A percentile compares a stretch with the other conserved stretches of the same genome.
These are phyloP conservation scores for Sphinx pinastri DNA, from an alignment of 2,888 invertebrate species.

Conservation along the genomic window DNA sequence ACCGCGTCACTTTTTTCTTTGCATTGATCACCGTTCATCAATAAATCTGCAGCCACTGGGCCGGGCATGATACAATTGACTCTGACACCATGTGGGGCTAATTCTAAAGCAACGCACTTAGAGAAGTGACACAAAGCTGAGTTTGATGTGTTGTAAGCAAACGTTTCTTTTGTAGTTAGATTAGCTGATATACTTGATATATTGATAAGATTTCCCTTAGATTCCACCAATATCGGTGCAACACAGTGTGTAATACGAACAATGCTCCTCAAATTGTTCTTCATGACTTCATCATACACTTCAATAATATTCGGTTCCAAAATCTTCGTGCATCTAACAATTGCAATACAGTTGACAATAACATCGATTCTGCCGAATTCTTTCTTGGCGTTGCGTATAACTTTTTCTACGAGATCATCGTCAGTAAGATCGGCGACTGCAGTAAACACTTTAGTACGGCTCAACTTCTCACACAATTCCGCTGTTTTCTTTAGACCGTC, in stretches of 20 bases:
- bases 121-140: constrained; percentile 90
- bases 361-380: constrained; percentile 52
- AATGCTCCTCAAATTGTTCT: constrained; percentile 52
- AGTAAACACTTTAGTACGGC: constrained; percentile 47
- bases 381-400: constrained; percentile 44
- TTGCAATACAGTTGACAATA: constrained; percentile 53
- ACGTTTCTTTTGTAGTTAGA: constrained; percentile 29
- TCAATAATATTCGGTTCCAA: constrained; percentile 44
- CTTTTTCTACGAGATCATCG: constrained; percentile 45
- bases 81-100: constrained; percentile 83
- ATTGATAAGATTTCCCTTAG: constrained; percentile 53
- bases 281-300: constrained; percentile 47
- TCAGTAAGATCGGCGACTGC: constrained; percentile 47
- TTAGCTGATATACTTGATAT: constrained; percentile 47
- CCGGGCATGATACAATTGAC: constrained; percentile 90
- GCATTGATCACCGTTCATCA: constrained; percentile 34
- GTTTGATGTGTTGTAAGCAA: constrained; percentile 87
- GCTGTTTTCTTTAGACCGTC: constrained; percentile 44
- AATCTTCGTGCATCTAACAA: constrained; percentile 39
- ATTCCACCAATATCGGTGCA: constrained; percentile 42
- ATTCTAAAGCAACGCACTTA: constrained; percentile 87
- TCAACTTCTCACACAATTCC: constrained; percentile 45
- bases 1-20: constrained; percentile 38
- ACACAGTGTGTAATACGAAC: constrained; percentile 47
- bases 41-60: constrained; percentile 75